Evolutionary conservation across 1,140 invertebrate species (phyloP).

Genomic region (Drosophila mauritiana): DNA sequence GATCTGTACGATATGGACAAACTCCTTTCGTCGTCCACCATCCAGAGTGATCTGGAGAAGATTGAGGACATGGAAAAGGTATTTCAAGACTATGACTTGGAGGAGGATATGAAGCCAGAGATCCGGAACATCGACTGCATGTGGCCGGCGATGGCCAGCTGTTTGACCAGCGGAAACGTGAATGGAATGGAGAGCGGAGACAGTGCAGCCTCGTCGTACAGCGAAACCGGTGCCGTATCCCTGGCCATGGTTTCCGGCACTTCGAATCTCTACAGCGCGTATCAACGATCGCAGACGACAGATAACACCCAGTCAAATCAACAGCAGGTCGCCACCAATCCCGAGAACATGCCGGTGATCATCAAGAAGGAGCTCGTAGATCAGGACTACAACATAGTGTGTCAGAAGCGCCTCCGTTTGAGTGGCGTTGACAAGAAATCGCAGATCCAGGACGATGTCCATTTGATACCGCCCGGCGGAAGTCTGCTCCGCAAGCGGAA

Average conservation of each 20-base stretch:
- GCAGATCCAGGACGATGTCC: conserved; percentile 15
- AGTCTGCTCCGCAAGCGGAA: conserved; percentile 75
- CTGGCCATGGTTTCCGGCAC: conserved; percentile 42
- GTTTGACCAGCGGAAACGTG: conserved; percentile 2
- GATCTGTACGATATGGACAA: not conserved
- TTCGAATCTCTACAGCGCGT: conserved; percentile 18
- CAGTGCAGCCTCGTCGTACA: conserved; percentile 68
- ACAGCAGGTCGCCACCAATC: not conserved
- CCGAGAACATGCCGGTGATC: conserved; percentile 5
- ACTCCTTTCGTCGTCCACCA: not conserved
- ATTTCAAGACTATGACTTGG: not conserved
- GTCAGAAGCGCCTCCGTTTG: conserved; percentile 28
- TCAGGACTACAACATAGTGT: conserved; percentile 3
- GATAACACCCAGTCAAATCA: conserved; percentile 3
- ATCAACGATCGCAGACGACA: conserved; percentile 6
- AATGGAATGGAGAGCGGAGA: not conserved
- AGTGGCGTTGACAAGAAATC: conserved; percentile 10
- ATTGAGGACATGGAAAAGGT: not conserved
- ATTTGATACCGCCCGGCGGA: conserved; percentile 72
- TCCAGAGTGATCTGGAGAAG: conserved; percentile 40
- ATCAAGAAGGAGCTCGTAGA: conserved; percentile 47
- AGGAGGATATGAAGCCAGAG: conserved; percentile 45
- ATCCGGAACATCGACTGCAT: conserved; percentile 66
- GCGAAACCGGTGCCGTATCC: conserved; percentile 54
- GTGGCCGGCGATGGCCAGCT: conserved; percentile 48